Percentiles rank a stretch among this genome's conserved stretches.
Evolutionary conservation across 2,113 vertebrate species (phyloP).

Genomic region (Callospermophilus lateralis): DNA sequence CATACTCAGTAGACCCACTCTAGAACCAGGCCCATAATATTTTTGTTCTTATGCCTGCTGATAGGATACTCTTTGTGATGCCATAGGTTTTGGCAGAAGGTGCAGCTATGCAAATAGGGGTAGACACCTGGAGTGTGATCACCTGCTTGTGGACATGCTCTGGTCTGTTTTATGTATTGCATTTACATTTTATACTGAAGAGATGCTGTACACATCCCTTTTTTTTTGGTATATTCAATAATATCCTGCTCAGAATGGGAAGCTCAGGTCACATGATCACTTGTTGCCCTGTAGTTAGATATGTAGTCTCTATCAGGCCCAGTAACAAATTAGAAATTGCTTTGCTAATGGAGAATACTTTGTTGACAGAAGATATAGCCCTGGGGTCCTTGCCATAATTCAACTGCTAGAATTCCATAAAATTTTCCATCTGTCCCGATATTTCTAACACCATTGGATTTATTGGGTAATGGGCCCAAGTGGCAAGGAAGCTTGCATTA

Average conservation of each 20-base stretch:
- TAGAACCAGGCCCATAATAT: not conserved
- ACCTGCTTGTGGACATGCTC: not conserved
- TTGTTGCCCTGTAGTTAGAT: not conserved
- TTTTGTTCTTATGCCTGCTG: not conserved
- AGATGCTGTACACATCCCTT: not conserved
- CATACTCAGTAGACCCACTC: not conserved
- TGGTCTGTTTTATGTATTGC: not conserved
- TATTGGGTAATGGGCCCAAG: not conserved
- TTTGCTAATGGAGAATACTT: not conserved
- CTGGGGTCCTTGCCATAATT: not conserved
- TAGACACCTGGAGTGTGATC: not conserved
- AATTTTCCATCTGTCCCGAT: not conserved
- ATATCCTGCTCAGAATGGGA: not conserved
- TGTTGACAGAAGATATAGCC: not conserved
- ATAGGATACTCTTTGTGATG: not conserved
- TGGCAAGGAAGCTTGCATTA: not conserved
- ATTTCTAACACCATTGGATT: not conserved
- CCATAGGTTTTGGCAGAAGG: not conserved
- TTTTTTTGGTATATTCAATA: not conserved
- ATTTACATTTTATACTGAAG: not conserved
- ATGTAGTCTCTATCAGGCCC: not conserved
- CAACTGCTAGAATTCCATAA: not conserved
- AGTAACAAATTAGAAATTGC: not conserved
- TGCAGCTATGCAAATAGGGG: not conserved
- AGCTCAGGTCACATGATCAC: not conserved